Evolutionary conservation across 2,113 vertebrate genomes (phyloP).

Genomic region (Campylorhamphus procurvoides): DNA sequence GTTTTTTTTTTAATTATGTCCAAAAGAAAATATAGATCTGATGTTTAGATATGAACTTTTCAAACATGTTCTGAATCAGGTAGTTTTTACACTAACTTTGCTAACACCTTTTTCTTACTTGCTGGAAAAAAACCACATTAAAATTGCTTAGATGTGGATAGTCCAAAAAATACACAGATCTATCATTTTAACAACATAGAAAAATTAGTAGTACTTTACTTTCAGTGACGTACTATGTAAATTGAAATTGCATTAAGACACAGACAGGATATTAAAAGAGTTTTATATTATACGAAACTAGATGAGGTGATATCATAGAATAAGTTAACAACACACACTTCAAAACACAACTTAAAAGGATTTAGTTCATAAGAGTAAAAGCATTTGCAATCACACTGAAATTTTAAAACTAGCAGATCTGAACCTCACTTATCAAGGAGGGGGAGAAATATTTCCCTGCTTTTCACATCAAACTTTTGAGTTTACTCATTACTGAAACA

Average conservation of each 20-base stretch:
- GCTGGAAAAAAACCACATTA: neutral
- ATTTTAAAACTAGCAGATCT: neutral
- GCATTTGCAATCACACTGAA: neutral
- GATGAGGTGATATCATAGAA: neutral
- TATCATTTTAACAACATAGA: neutral
- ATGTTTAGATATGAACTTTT: neutral
- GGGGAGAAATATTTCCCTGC: neutral
- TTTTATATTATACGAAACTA: constrained; percentile 12
- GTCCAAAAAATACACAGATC: neutral
- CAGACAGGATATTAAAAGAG: neutral
- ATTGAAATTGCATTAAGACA: neutral
- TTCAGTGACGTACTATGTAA: neutral
- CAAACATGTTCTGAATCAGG: neutral
- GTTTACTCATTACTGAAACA: neutral
- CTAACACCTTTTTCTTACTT: neutral
- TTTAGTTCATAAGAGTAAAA: neutral
- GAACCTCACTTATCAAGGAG: neutral
- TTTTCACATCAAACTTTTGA: neutral
- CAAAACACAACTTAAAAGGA: neutral
- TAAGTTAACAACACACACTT: neutral
- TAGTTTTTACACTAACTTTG: neutral
- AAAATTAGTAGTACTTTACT: neutral
- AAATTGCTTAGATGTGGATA: neutral
- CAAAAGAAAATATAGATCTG: neutral
- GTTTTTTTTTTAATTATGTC: neutral